A percentile compares a stretch with the other conserved stretches of the same genome.
phyloP scores from a whole-genome alignment of 2,888 invertebrate genomes.

The Oligia fasciuncula region DNA sequence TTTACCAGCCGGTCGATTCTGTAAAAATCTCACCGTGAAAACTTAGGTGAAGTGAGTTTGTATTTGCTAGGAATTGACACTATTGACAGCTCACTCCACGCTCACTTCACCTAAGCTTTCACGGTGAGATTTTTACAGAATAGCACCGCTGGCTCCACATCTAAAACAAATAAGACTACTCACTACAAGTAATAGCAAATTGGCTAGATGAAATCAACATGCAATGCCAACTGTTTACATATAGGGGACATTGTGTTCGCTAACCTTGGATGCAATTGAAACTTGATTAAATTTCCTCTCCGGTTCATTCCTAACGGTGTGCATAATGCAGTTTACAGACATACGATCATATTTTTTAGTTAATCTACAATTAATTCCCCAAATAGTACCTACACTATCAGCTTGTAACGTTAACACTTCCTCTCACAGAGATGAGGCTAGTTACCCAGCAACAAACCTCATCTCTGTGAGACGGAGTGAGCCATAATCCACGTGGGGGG shows the following conservation, averaged over 20 bases:
- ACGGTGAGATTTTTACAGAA: too few relatives aligned
- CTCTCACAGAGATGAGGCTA: too few relatives aligned
- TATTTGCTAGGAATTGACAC: too few relatives aligned
- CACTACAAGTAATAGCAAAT: neutral
- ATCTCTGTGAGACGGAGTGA: neutral
- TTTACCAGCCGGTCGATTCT: too few relatives aligned
- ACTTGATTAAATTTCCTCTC: slow-evolving; percentile 16
- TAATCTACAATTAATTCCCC: neutral
- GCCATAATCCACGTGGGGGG: neutral
- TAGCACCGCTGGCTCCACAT: too few relatives aligned
- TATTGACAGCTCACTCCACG: too few relatives aligned
- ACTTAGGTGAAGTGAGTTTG: too few relatives aligned
- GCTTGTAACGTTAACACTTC: neutral
- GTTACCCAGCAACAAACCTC: too few relatives aligned
- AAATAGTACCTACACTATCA: neutral
- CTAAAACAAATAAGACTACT: neutral
- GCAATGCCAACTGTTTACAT: neutral
- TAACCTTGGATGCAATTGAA: slow-evolving; percentile 25
- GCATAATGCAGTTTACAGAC: neutral
- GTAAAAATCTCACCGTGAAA: too few relatives aligned
- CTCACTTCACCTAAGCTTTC: too few relatives aligned
- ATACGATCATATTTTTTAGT: neutral
- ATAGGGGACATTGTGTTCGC: neutral
- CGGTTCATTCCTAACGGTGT: neutral
- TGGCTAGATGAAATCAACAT: neutral